phyloP scores from a whole-genome alignment of 1,140 invertebrate species.

The Diachasmimorpha longicaudata region DNA sequence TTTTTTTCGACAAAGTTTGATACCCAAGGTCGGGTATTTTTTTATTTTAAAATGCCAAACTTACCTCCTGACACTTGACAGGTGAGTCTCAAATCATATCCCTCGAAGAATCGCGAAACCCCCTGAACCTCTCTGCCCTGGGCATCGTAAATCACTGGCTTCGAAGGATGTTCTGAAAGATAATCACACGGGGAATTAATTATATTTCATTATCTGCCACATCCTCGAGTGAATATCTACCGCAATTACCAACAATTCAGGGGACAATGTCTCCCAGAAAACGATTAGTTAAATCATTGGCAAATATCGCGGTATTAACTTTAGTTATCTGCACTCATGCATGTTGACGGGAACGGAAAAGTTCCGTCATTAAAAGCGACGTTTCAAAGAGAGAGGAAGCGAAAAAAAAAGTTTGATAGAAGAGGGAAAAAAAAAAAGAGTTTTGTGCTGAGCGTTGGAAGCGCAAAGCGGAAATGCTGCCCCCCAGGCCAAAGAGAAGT shows the following conservation, averaged over 20 bases:
- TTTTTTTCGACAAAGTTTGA: no score
- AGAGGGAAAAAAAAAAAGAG: slow-evolving; percentile 5
- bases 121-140: slow-evolving; percentile 78
- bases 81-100: slow-evolving; percentile 77
- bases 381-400: neutral
- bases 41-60: no score
- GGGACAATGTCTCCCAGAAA: neutral
- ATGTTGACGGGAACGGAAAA: neutral
- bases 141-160: slow-evolving; percentile 80
- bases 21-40: no score
- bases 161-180: slow-evolving; percentile 76
- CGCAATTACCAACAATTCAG: neutral
- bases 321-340: neutral
- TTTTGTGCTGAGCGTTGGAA: slow-evolving; percentile 25
- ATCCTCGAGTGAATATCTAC: neutral
- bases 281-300: neutral
- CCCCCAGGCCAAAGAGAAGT: slow-evolving; percentile 20
- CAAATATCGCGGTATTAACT: neutral
- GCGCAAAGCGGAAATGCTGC: slow-evolving; percentile 33
- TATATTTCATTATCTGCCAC: neutral
- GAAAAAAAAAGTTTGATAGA: neutral
- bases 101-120: slow-evolving; percentile 82
- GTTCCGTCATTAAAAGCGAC: neutral
- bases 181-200: slow-evolving; percentile 20
- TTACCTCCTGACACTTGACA: slow-evolving; percentile 86